Base-by-base conservation (phyloP, 2,797 vertebrate species). In the Vireo griseus region DNA sequence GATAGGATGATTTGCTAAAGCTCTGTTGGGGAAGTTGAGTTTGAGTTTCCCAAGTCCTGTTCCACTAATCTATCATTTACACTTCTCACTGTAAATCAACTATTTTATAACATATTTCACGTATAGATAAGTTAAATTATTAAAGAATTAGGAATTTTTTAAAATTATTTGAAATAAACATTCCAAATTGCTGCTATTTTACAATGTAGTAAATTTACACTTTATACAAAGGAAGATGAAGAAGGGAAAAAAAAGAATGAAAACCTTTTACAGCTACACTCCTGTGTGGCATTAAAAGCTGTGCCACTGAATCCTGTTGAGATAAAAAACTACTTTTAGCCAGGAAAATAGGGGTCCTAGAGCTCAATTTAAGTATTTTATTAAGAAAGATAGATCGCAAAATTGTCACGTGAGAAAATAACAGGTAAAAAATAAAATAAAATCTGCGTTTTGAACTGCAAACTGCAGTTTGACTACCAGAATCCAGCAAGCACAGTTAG, bases 271-370 rank as follows among this genome's bases (percentile, higher is more conserved):
- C 39, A 88, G 48, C 25, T 51, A 19, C 16, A 33, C 5, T 77
- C 40, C 10, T 52, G 15, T 2, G 19, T 48, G 37, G 28, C 52
- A 52, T 57, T 80, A 71, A 94, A 67, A 40, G 59, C 31, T 11
- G 10, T 47, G 31, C 37, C 17, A 84, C 5, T 4, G 0, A 28
- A 25, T 59, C 33, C 33, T 0, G 0, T 2, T 26, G 55, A 83
- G 50, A 73, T 50, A 68, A 88, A 76, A 61, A 44, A 6, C 1
- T 10, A 83, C 40, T 80, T 83, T 48, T 16, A 59, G 13, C 22
- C 42, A 7, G 18, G 11, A 67, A 95, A 90, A 81, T 25, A 74
- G 3, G 7, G 10, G 15, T 88, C n/a, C 29, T 42, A 22, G 28
- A 39, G 57, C 20, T 62, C 48, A 58, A 6, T 35, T 50, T 47